phyloP scores from a whole-genome alignment of 2,113 vertebrate species.

The Ceyx melanurus region DNA sequence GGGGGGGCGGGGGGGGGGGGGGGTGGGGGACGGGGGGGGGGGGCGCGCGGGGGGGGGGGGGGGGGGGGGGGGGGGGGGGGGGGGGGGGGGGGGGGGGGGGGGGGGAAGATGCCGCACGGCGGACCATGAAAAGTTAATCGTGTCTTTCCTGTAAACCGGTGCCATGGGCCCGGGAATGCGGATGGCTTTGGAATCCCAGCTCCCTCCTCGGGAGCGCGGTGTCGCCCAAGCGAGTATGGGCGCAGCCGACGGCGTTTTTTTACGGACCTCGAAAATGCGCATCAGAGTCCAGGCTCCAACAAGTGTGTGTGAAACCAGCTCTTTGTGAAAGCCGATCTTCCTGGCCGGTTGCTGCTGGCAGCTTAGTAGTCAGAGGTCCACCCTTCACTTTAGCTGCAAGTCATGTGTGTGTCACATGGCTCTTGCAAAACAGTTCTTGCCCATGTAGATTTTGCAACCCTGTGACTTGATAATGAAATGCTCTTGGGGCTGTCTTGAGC shows the following conservation, averaged over 20 bases:
- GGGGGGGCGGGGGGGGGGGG: no score
- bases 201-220: not conserved
- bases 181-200: not conserved
- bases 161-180: not conserved
- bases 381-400: slow-evolving; percentile 74
- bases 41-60: not conserved
- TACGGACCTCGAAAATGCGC: not conserved
- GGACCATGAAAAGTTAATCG: slow-evolving; percentile 35
- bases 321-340: not conserved
- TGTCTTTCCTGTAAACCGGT: not conserved
- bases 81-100: not conserved
- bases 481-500: not conserved
- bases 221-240: not conserved
- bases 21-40: no score
- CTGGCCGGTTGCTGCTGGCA: not conserved
- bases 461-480: slow-evolving; percentile 51
- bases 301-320: not conserved
- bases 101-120: slow-evolving; percentile 8
- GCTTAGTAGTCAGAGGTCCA: slow-evolving; percentile 35
- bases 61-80: not conserved
- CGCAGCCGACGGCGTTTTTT: not conserved
- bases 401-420: slow-evolving; percentile 95
- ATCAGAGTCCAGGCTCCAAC: not conserved
- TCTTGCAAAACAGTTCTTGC: slow-evolving; percentile 81
- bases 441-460: slow-evolving; percentile 76